Evolutionary conservation across 2,113 vertebrate genomes (phyloP).

Genomic region (Antidorcas marsupialis): DNA sequence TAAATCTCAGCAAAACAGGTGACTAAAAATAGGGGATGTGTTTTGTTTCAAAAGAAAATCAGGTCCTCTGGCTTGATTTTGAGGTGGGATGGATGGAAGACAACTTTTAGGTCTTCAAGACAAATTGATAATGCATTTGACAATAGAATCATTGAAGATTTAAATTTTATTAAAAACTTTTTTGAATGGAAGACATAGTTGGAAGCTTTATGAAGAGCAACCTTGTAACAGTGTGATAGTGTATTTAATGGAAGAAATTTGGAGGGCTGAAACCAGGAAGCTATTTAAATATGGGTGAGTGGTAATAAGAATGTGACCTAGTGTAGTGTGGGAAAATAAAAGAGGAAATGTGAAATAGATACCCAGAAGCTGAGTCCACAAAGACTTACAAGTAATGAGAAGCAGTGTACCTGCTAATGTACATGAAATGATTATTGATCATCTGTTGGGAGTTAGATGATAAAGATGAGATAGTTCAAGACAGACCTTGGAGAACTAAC

Average conservation of each 20-base stretch:
- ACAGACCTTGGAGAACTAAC: background rate
- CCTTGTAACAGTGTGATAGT: background rate
- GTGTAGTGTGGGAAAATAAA: background rate
- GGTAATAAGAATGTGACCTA: background rate
- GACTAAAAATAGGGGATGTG: background rate
- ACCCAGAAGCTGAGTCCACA: background rate
- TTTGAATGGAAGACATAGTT: background rate
- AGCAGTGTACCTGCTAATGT: background rate
- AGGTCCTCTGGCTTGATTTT: background rate
- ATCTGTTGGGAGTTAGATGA: background rate
- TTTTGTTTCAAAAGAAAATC: background rate
- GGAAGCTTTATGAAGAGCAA: background rate
- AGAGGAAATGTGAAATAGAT: background rate
- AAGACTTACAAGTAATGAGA: background rate
- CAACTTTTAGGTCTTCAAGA: background rate
- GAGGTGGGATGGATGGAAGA: background rate
- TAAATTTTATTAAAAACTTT: background rate
- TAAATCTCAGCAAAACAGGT: background rate
- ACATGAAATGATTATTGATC: background rate
- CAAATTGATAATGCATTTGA: background rate
- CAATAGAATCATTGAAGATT: background rate
- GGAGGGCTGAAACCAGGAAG: background rate
- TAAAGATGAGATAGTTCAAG: background rate
- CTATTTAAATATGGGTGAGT: background rate
- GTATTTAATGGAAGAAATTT: background rate